A percentile compares a stretch with the other conserved stretches of the same genome.
Conservation (phyloP, 2,888 invertebrate genomes). For the Synanthedon myopaeformis region DNA sequence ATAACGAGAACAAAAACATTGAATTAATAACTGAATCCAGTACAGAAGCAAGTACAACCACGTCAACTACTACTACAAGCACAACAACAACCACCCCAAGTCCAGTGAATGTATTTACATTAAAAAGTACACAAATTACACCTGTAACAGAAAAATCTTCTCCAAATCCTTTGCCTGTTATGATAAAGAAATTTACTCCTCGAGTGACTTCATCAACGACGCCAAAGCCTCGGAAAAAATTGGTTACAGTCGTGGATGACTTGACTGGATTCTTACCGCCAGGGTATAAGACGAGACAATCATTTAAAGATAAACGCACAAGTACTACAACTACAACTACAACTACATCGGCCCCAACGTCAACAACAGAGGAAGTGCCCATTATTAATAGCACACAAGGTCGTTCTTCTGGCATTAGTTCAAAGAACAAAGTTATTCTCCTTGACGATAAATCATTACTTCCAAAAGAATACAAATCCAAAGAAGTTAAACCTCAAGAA, state of each 20-base stretch:
- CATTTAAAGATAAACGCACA: conserved; percentile 66
- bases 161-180: conserved; percentile 71
- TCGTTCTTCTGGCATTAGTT: conserved; percentile 63
- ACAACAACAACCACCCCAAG: conserved; percentile 35
- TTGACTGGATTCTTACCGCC: conserved; percentile 72
- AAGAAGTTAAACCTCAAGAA: conserved; percentile 44
- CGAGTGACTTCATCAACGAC: conserved; percentile 55
- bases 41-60: conserved; percentile 33
- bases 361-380: conserved; percentile 20
- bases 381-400: conserved; percentile 54
- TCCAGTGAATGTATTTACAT: conserved; percentile 56
- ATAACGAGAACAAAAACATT: conserved; percentile 77
- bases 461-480: conserved; percentile 68
- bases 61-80: conserved; percentile 30
- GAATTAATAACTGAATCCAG: conserved; percentile 72
- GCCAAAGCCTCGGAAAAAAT: conserved; percentile 50
- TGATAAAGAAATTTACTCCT: conserved; percentile 76
- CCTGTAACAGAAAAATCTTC: conserved; percentile 63
- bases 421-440: conserved; percentile 70
- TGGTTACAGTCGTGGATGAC: conserved; percentile 72
- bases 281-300: conserved; percentile 70
- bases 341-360: conserved; percentile 23
- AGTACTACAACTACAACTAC: conserved; percentile 51
- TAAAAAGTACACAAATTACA: conserved; percentile 60
- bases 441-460: conserved; percentile 67